Percentiles rank a stretch among this genome's conserved stretches.
phyloP scores from a whole-genome alignment of 2,113 vertebrate species.

The Apaloderma vittatum region DNA sequence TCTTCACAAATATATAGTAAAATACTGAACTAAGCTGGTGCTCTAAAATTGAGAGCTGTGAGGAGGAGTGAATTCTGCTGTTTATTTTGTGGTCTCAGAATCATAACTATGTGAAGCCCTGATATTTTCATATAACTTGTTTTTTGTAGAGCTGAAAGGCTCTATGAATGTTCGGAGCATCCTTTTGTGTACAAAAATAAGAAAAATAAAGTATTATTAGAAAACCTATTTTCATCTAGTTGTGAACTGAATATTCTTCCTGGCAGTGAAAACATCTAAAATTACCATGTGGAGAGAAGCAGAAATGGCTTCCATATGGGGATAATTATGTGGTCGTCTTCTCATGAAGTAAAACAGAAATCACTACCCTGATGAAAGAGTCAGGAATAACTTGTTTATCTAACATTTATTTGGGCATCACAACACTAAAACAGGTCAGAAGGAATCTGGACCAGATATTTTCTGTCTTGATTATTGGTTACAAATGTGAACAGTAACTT shows the following conservation, averaged over 20 bases:
- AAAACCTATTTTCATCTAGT: constrained; percentile 10
- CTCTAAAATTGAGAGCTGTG: not conserved
- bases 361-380: constrained; percentile 25
- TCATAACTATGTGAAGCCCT: not conserved
- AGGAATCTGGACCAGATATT: constrained; percentile 14
- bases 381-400: constrained; percentile 58
- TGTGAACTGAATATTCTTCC: not conserved
- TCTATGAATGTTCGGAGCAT: not conserved
- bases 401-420: constrained; percentile 37
- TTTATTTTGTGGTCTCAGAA: not conserved
- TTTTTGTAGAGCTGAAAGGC: not conserved
- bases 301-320: constrained; percentile 39
- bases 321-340: constrained; percentile 25
- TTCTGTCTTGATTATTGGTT: constrained; percentile 23
- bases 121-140: not conserved
- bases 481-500: not conserved
- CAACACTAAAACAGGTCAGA: not conserved
- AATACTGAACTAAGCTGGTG: not conserved
- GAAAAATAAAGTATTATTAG: not conserved
- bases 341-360: constrained; percentile 42
- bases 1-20: not conserved
- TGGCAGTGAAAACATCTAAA: constrained; percentile 32
- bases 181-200: not conserved
- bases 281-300: not conserved
- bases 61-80: not conserved